Evolutionary conservation across 2,797 vertebrate species (phyloP), one percentile per base, ranked within the genome.

Genomic region (Phataginus tricuspis): DNA sequence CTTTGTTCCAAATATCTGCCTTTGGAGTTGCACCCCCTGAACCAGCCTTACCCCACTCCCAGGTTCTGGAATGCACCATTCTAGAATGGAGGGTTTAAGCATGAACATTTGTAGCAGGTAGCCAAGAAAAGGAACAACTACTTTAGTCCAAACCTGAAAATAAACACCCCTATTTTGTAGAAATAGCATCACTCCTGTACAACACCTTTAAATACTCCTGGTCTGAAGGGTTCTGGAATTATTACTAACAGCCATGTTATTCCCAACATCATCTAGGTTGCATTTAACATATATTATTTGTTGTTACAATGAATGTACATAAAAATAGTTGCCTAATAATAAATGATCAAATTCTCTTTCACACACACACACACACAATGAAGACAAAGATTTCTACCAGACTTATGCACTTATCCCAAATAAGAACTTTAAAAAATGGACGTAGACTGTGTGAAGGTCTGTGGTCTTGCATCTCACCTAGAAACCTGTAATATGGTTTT

Each of bases 221-320:
- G 9, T n/a, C 69, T n/a, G 39, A 83, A 64, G 34, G 15, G 86
- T 57, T n/a, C 49, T 79, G 27, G 37, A 66, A 79, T 91, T 84
- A 66, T 82, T 66, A 42, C 27, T 68, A 7, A 39, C 23, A 69
- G 49, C 23, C 45, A 19, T 59, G 39, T 45, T 59, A 18, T 12
- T 80, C 23, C 29, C 51, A 69, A 11, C 16, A 53, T 77, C n/a
- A 53, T 10, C 45, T 66, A 29, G 8, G 2, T 71, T 59, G 72
- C n/a, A 82, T 53, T 93, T 63, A 89, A 21, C 15, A 15, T 10
- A 14, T 39, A 2, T 45, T 49, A 86, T 45, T 31, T 79, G 13
- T 25, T 59, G 7, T 91, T 86, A 86, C 86, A 94, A 83, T 78
- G 29, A 86, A 79, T 34, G 31, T 85, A 83, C 31, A 53, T 77